Base-by-base conservation (phyloP, 2,113 vertebrate genomes). In the Alouatta palliata region DNA sequence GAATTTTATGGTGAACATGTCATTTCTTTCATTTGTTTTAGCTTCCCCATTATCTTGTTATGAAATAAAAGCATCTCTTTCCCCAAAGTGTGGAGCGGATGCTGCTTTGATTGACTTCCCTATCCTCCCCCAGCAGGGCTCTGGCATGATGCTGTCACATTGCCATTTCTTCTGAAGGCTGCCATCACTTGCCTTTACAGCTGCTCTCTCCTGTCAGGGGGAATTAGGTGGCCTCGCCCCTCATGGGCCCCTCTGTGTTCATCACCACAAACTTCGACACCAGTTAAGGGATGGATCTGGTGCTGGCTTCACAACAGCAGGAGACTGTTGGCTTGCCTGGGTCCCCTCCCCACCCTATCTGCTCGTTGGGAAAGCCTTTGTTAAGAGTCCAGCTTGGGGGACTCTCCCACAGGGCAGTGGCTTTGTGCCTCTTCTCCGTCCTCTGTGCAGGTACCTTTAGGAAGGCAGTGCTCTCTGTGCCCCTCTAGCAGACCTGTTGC, bases 131-230 rank as follows among this genome's bases (percentile, higher is more conserved):
- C 7, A 1, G 52, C 16, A 47, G 30, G 23, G 32, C 40, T 58
- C 47, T 19, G 6, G 8, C 1, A 8, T 8, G 14, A 76, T 0
- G 3, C 12, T 64, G 61, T 30, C 27, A 64, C 6, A 0, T 6
- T 61, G 45, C 49, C 47, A 9, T 23, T 40, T 61, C 71, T 52
- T 61, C 71, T 52, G 17, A 75, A 83, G 70, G 19, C 25, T 30
- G 14, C 45, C 14, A 6, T 25, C 40, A 8, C 49, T 66, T 35
- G 68, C n/a, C 21, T 8, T 58, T 13, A 32, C 11, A 83, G 70
- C 17, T 75, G 76, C 6, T 61, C 9, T 47, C 61, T 21, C 16
- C 5, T 68, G 45, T 56, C 25, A 32, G 47, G 45, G 47, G 66
- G 20, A 47, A 52, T 30, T 16, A 70, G 43, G 37, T 3, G 4